phyloP scores from a whole-genome alignment of 2,888 invertebrate genomes.

The Drosophila pseudotalamancana region DNA sequence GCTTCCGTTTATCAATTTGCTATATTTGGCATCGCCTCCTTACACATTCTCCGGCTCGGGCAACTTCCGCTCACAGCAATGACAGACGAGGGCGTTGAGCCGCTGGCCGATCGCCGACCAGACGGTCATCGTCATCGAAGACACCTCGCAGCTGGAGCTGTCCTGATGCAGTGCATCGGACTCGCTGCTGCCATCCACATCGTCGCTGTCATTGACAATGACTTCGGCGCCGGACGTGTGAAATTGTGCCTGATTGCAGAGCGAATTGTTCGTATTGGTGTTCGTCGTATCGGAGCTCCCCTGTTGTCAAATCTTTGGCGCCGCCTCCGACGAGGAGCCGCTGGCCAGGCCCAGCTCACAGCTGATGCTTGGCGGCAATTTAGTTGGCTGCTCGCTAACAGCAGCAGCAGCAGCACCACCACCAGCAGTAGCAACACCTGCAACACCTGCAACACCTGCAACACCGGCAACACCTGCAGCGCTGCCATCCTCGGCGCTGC shows the following conservation, averaged over 20 bases:
- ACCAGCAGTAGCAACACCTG: conserved; percentile 50
- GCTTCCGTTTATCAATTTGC: neutral
- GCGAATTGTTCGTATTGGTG: conserved; percentile 80
- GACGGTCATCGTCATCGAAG: conserved; percentile 83
- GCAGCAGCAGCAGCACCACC: conserved; percentile 33
- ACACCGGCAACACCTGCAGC: neutral
- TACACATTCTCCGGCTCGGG: conserved; percentile 84
- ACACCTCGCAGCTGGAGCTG: conserved; percentile 82
- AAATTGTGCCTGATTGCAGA: conserved; percentile 78
- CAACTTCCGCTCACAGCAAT: conserved; percentile 84
- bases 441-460: neutral
- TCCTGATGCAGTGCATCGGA: conserved; percentile 57
- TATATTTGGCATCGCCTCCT: conserved; percentile 27
- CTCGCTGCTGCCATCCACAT: conserved; percentile 43
- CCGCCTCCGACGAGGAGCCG: conserved; percentile 77
- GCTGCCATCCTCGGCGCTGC: conserved; percentile 70
- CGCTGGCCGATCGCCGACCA: conserved; percentile 84
- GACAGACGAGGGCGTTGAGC: conserved; percentile 83
- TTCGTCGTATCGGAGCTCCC: conserved; percentile 78
- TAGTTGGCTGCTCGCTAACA: conserved; percentile 51
- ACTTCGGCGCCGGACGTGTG: conserved; percentile 36
- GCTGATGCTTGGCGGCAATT: conserved; percentile 72
- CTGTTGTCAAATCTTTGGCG: conserved; percentile 84
- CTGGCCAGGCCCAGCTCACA: conserved; percentile 80
- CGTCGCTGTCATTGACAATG: conserved; percentile 37